Base-by-base conservation (phyloP, 2,888 invertebrate genomes). In the Phasia obesa region DNA sequence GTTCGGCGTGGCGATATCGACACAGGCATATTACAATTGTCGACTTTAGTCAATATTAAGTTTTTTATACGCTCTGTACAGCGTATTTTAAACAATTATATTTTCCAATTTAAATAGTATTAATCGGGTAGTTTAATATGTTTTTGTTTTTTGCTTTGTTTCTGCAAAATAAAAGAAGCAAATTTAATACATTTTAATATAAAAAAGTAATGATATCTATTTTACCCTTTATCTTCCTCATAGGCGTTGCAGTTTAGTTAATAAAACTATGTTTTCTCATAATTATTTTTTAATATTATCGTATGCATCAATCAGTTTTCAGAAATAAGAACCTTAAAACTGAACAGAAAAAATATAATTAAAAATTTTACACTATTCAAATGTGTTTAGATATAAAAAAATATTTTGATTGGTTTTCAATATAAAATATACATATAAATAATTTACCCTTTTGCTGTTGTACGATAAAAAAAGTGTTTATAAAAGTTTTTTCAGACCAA, bases 1-100 rank as follows among this genome's bases (percentile, higher is more conserved):
- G 90, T 90, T 88, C 91, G 88, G 88, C 91, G 88, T 86, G 91
- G 89, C 89, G 92, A 91, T 89, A 91, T 91, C 88, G 75, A 59
- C 57, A 91, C 91, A 90, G 91, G 92, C 92, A 92, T 92, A 91
- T 91, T 92, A 86, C 81, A 74, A 59, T 47, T 44, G 47, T 79
- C 75, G 42, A 71, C 65, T 53, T 51, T 76, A 42, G 67, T 59
- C 35, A 78, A 64, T 74, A 47, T 17, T 23, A 51, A 11, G 65
- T 55, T 59, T 35, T 64, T 75, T 75, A 76, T 76, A 57, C 70
- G 19, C 42, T 57, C 57, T 23, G 17, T 49, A 55, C n/a, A 23
- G 55, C 60, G 64, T 75, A 79, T 35, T 60, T 27, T 25, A 4
- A 19, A n/a, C 15, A 19, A 17, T 44, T 62, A 53, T 47, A 47